Conservation (phyloP, 2,797 vertebrate species). For the Tiaroga cobitis region DNA sequence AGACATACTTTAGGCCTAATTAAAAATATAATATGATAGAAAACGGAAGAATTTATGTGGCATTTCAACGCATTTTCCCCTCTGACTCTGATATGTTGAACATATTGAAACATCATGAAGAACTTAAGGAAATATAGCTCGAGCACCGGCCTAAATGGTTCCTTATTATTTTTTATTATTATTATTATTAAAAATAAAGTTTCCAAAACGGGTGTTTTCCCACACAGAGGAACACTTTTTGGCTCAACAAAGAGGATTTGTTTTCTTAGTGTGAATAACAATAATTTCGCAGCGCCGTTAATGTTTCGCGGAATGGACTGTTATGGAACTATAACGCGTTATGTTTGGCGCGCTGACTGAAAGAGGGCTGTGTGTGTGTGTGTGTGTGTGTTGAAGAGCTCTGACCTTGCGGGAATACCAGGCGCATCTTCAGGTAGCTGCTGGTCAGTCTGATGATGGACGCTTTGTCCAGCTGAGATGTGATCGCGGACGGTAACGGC, state of each 20-base stretch:
- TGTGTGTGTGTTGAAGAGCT: background rate
- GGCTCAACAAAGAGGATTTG: too few relatives aligned
- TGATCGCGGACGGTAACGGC: constrained; percentile 96
- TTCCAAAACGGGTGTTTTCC: too few relatives aligned
- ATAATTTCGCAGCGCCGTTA: too few relatives aligned
- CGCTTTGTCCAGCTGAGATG: constrained; percentile 97
- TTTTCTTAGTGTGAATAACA: background rate
- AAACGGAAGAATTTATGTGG: background rate
- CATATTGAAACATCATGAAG: background rate
- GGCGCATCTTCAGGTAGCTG: constrained; percentile 96
- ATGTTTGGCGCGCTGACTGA: background rate
- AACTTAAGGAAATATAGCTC: background rate
- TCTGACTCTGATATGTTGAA: background rate
- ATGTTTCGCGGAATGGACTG: background rate
- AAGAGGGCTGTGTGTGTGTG: too few relatives aligned
- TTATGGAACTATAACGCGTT: too few relatives aligned
- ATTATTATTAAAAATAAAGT: background rate
- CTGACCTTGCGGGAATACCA: constrained; percentile 95
- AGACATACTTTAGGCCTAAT: background rate
- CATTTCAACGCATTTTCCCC: background rate
- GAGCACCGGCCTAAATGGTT: too few relatives aligned
- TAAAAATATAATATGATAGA: background rate
- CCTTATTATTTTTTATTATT: background rate
- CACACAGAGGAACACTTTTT: fast-evolving
- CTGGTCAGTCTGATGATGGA: constrained; percentile 97